Conservation (phyloP, 2,797 vertebrate genomes). For the Muraenolepis orangiensis region DNA sequence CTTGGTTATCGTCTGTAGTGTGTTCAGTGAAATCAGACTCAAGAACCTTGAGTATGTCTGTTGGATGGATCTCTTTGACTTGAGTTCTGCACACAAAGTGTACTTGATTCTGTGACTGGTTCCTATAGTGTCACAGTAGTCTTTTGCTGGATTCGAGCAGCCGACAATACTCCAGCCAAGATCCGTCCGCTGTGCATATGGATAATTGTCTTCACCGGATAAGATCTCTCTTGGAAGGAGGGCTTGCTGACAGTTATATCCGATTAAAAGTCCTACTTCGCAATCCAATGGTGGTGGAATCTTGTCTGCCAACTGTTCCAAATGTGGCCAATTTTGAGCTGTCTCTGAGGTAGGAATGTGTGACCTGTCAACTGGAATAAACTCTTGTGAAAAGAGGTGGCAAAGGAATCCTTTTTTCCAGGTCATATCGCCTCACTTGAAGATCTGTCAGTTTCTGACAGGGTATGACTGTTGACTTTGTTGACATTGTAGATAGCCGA, state of each 20-base stretch:
- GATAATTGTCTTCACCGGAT: slow-evolving; percentile 20
- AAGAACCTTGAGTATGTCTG: slow-evolving; percentile 27
- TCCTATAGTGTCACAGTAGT: slow-evolving; percentile 23
- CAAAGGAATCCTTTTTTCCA: slow-evolving; percentile 7
- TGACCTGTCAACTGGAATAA: slow-evolving; percentile 9
- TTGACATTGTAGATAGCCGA: slow-evolving; percentile 12
- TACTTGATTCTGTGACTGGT: slow-evolving; percentile 27
- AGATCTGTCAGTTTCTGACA: slow-evolving; percentile 15
- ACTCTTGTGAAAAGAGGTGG: slow-evolving; percentile 20
- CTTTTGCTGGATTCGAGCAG: not conserved
- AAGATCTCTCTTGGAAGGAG: slow-evolving; percentile 32
- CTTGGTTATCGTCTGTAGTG: slow-evolving; percentile 16
- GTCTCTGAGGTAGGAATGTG: slow-evolving; percentile 29
- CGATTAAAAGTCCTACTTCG: slow-evolving; percentile 16
- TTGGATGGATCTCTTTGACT: slow-evolving; percentile 20
- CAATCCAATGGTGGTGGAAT: slow-evolving; percentile 26
- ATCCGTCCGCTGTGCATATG: slow-evolving; percentile 24
- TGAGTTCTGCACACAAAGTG: slow-evolving; percentile 20
- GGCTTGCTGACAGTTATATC: slow-evolving; percentile 11
- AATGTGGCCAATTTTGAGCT: slow-evolving; percentile 32
- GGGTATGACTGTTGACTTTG: slow-evolving; percentile 12
- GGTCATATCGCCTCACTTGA: slow-evolving; percentile 17
- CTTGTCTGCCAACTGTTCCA: slow-evolving; percentile 28
- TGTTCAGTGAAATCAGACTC: slow-evolving; percentile 32
- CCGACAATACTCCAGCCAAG: slow-evolving; percentile 26